Evolutionary conservation across 2,888 invertebrate genomes (phyloP), one percentile per base, ranked within the genome.

Genomic region (Tipula unca): DNA sequence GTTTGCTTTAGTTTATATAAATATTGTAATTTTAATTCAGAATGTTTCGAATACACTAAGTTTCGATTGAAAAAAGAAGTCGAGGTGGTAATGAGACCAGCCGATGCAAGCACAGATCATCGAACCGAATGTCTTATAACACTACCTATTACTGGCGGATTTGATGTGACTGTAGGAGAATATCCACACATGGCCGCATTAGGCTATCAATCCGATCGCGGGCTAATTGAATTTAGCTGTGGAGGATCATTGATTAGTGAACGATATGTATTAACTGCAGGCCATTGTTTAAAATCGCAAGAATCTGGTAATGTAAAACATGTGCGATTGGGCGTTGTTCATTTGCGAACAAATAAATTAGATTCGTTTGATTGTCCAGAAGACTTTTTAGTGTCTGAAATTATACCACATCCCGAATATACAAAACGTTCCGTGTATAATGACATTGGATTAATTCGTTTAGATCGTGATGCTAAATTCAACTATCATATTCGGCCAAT

Each of bases 181-280:
- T 90, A 90, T 86, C 90, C 89, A 0, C 90, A 90, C 29, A 90
- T 90, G 90, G 69, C 84, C 3, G 84, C 84, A 8, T 13, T 84
- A 39, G 84, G 84, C 36, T 84, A 84, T 36, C 20, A 84, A 36
- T 0, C 1, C 3, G 13, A n/a, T 17, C 48, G 87, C 0, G 86
- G 87, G 3, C 10, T n/a, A 32, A 87, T 89, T 13, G 82, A 83
- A 0, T 92, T 91, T 92, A 86, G 87, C 6, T 94, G 94, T 88
- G 94, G 93, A 0, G 94, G 93, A 0, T 91, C 92, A 0, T 88
- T 94, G 42, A 91, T 94, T 36, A 92, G 92, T 85, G 90, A 92
- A 4, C 89, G 89, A 83, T 93, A 91, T 88, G 91, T 94, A 1
- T 88, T 94, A 13, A 93, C 93, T 0, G 94, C 94, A 1, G 94